Percentiles rank a stretch among this genome's conserved stretches.
phyloP scores from a whole-genome alignment of 2,797 vertebrate species.

The Myotis findleyi region DNA sequence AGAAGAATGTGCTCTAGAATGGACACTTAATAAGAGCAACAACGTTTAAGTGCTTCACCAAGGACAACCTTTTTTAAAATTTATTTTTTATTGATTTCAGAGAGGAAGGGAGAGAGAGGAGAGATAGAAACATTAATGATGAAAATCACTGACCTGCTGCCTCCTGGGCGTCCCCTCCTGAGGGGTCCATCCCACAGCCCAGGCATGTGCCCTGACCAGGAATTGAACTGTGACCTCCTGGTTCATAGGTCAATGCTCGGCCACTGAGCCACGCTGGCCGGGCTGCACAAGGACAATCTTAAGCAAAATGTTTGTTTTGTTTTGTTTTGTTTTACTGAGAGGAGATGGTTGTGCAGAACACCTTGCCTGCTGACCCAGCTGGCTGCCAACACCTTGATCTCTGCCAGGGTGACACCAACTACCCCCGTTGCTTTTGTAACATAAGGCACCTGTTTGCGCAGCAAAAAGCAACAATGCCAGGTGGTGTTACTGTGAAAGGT shows the following conservation, averaged over 20 bases:
- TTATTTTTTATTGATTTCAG: too few relatives aligned
- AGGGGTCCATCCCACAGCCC: too few relatives aligned
- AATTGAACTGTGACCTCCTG: too few relatives aligned
- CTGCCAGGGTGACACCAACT: too few relatives aligned
- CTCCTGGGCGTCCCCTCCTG: too few relatives aligned
- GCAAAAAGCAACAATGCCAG: background rate
- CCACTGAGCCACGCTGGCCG: too few relatives aligned
- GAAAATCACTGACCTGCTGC: too few relatives aligned
- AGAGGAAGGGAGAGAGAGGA: too few relatives aligned
- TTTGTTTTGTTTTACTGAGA: background rate
- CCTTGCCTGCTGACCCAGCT: fast-evolving
- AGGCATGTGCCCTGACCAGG: too few relatives aligned
- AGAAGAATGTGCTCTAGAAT: background rate
- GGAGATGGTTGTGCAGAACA: background rate
- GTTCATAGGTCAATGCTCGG: too few relatives aligned
- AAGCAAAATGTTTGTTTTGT: background rate
- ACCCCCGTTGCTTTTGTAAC: background rate
- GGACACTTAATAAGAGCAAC: background rate
- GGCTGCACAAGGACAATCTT: background rate
- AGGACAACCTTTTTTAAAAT: background rate
- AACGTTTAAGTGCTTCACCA: background rate
- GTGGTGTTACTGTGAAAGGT: background rate
- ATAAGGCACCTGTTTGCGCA: background rate
- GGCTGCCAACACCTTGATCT: background rate
- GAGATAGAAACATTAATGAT: too few relatives aligned